Base-by-base conservation (phyloP, 2,797 vertebrate species). In the Neosilurus mollespiculum region DNA sequence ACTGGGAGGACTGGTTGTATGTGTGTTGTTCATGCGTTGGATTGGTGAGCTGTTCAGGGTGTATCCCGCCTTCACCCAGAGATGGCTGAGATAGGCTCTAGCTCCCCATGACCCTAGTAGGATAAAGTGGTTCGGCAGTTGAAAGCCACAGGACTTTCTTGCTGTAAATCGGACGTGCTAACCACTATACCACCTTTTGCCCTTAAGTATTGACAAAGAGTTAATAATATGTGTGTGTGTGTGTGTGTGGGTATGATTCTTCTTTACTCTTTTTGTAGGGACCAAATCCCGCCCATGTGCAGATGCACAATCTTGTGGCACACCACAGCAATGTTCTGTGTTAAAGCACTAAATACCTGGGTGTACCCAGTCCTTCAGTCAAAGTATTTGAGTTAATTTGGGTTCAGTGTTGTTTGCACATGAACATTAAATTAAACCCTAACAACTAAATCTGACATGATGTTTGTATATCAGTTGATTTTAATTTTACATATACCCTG, bases 301-400 rank as follows among this genome's bases (percentile, higher is more conserved):
- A 64, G 72, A 84, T 85, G 62, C 62, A 86, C 79, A 76, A 83
- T 81, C 78, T n/a, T 80, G 64, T 84, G 51, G 62, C 61, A 34
- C 61, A 54, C 70, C 59, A 56, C 77, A 80, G 69, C 62, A 73
- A 65, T 67, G 53, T 58, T 66, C 14, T 24, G 18, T 76, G 26
- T 76, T 76, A 12, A 59, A 22, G 16, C 54, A 58, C 54, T 20
- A 59, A 76, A 76, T 76, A 37, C 26, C 72, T 37, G 71, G 51
- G 71, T 4, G 51, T 72, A 9, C 49, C n/a, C 22, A 30, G 72
- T 1, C 10, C 72, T 76, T 59, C 11, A 26, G 15, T 72, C 51
- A 76, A 59, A 76, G 26, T 37, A 58, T 37, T 76, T n/a, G 18
- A 43, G 20, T 61, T n/a, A 61, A 43, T 11, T 22, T 12, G 9